Conservation (phyloP, 2,113 vertebrate species). For the Channa argus region DNA sequence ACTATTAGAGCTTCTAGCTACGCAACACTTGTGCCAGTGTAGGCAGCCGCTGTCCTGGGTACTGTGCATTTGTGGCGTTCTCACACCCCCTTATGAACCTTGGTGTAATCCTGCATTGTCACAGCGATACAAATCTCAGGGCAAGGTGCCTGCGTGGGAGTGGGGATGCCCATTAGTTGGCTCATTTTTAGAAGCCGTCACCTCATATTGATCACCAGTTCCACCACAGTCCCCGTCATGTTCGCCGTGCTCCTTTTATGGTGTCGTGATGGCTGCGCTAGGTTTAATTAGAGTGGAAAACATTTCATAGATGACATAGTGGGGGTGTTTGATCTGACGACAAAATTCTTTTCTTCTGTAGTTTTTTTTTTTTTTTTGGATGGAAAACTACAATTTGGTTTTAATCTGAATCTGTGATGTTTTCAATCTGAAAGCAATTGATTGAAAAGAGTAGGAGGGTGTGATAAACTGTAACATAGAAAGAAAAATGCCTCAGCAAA, state of each 20-base stretch:
- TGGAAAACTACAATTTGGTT: not conserved
- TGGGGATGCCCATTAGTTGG: conserved; percentile 31
- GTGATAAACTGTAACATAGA: conserved; percentile 29
- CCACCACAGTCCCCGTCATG: not conserved
- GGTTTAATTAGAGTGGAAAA: not conserved
- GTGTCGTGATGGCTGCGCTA: too few species aligned
- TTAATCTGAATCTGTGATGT: conserved; percentile 49
- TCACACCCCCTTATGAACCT: conserved; percentile 69
- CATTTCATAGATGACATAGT: not conserved
- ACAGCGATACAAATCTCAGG: conserved; percentile 37
- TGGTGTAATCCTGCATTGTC: conserved; percentile 35
- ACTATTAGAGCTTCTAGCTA: not conserved
- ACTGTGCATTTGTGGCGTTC: conserved; percentile 60
- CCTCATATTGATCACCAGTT: not conserved
- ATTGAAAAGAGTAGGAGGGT: conserved; percentile 51
- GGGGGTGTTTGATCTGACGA: not conserved
- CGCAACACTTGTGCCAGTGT: not conserved
- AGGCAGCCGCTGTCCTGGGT: conserved; percentile 61
- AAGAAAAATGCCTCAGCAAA: conserved; percentile 52
- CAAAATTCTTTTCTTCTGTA: not conserved
- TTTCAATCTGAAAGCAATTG: conserved; percentile 55
- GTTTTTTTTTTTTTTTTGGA: not conserved
- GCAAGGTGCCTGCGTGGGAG: conserved; percentile 19
- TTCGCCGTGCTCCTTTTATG: not conserved
- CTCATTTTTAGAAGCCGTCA: conserved; percentile 3